Evolutionary conservation across 2,888 invertebrate genomes (phyloP), one percentile per base, ranked within the genome.

Genomic region (Phyllotreta cruciferae): DNA sequence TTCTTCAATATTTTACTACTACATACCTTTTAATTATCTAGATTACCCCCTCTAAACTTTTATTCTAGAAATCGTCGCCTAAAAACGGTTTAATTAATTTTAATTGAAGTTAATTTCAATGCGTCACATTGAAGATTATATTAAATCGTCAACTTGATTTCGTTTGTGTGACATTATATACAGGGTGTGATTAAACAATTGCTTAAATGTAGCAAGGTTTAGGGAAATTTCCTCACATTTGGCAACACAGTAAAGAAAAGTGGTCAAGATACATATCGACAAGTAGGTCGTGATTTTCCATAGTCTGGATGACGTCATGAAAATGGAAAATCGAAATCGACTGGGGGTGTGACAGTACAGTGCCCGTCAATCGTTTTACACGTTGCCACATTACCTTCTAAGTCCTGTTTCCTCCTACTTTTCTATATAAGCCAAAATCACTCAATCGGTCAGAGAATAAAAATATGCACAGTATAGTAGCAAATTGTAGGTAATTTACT

Each of bases 251-350:
- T 42, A 42, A 11, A 42, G 10, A 42, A 11, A 11, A 11, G 13
- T 4, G 38, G 13, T 39, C 42, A 35, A 34, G 54, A 24, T 7
- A 8, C 3, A 37, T 3, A 37, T 36, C 11, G 39, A 38, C n/a
- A 10, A 49, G 35, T 49, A 6, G 36, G 37, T 38, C 6, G 13
- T 3, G 36, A 38, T 56, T 42, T 42, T 11, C 37, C 52, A 36
- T 37, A 9, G 7, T 34, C 14, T 8, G 37, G 7, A 36, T 52
- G 60, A 60, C 60, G 60, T 60, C 60, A 60, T 35, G 4, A 49
- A 7, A 24, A 42, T 42, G 37, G 36, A 41, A 35, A 50, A 60
- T 60, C 60, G 60, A 60, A 52, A 35, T 13, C 36, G 11, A 24
- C 58, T 58, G 57, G 39, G 34, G 45, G 39, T 47, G 49, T 11